phyloP scores from a whole-genome alignment of 2,888 invertebrate genomes.

The Dryobota labecula region DNA sequence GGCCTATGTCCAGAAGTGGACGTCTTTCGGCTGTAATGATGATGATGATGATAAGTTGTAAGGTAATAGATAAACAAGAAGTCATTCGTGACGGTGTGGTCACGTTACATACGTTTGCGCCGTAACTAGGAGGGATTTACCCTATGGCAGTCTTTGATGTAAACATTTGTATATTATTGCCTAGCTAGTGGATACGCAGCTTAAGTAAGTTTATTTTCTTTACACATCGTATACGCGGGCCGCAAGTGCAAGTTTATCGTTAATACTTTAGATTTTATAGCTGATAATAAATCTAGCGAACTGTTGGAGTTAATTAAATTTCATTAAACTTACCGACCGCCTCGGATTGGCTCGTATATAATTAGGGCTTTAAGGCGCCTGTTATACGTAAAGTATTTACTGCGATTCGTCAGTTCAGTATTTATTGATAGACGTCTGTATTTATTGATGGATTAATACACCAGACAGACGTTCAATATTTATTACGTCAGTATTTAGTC shows the following conservation, averaged over 20 bases:
- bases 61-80: background rate
- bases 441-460: no score
- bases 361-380: constrained; percentile 20
- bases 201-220: constrained; percentile 59
- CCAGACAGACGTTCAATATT: no score
- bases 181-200: constrained; percentile 6
- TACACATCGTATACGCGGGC: constrained; percentile 52
- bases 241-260: constrained; percentile 69
- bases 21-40: no score
- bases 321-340: constrained; percentile 67
- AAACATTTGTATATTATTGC: background rate
- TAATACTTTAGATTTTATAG: constrained; percentile 75
- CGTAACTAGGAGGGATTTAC: background rate
- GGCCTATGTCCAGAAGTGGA: no score
- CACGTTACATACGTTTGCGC: background rate
- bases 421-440: no score
- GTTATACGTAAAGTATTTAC: no score
- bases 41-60: no score
- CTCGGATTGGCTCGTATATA: constrained; percentile 22
- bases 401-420: no score
- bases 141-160: background rate
- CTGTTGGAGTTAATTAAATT: constrained; percentile 76
- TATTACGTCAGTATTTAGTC: no score
- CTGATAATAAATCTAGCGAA: constrained; percentile 75
- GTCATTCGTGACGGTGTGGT: background rate